A percentile compares a stretch with the other conserved stretches of the same genome.
Evolutionary conservation across 2,888 invertebrate genomes (phyloP).

Genomic region (Drosophila emarginata): DNA sequence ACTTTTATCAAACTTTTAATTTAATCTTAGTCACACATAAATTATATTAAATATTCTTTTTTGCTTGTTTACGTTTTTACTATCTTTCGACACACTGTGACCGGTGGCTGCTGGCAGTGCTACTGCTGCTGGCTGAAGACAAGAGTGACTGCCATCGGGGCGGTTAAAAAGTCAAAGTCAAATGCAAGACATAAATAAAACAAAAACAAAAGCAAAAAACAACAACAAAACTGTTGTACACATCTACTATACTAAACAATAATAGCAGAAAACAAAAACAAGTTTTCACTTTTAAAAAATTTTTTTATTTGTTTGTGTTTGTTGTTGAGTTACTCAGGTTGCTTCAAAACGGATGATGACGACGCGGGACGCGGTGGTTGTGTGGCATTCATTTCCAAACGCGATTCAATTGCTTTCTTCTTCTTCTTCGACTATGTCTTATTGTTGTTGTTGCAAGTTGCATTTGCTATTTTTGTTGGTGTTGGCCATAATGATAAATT

Average conservation of each 20-base stretch:
- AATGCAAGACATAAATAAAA: slow-evolving; percentile 62
- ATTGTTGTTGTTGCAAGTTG: slow-evolving; percentile 29
- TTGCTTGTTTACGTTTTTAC: slow-evolving; percentile 11
- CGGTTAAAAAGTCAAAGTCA: slow-evolving; percentile 78
- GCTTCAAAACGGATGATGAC: slow-evolving; percentile 16
- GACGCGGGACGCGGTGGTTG: not conserved
- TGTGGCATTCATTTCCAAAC: slow-evolving; percentile 68
- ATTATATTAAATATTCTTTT: too few species aligned
- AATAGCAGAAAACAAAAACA: slow-evolving; percentile 59
- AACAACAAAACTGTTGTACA: slow-evolving; percentile 27
- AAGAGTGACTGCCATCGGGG: slow-evolving; percentile 31
- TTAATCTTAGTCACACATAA: too few species aligned
- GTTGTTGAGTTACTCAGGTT: slow-evolving; percentile 54
- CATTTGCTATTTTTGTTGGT: slow-evolving; percentile 27
- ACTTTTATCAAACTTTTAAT: too few species aligned
- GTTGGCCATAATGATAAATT: slow-evolving; percentile 66
- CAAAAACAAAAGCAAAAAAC: slow-evolving; percentile 38
- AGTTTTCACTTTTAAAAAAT: slow-evolving; percentile 67
- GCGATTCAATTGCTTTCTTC: slow-evolving; percentile 64
- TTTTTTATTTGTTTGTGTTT: slow-evolving; percentile 13
- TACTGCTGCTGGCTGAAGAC: slow-evolving; percentile 35
- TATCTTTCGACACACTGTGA: slow-evolving; percentile 33
- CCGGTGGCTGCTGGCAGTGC: not conserved
- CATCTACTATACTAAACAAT: slow-evolving; percentile 44
- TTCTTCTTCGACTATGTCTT: slow-evolving; percentile 17